Conservation (phyloP, 2,888 invertebrate genomes). For the Drosophila paranaensis region DNA sequence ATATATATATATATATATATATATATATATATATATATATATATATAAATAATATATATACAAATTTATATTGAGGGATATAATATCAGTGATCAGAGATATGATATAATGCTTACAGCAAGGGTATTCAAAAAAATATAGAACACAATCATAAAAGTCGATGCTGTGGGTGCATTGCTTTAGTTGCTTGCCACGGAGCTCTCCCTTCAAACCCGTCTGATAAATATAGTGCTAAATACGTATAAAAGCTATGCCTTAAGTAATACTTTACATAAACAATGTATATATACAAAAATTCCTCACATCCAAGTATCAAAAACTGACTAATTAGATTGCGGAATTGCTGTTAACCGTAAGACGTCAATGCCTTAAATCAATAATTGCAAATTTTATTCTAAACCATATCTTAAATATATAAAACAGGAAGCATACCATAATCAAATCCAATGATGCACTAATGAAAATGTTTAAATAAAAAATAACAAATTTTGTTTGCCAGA, state of each 20-base stretch:
- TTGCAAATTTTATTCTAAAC: conserved; percentile 19
- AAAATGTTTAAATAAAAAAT: conserved; percentile 33
- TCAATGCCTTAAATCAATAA: conserved; percentile 37
- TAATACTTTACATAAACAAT: conserved; percentile 17
- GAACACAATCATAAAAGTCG: neutral
- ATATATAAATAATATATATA: no score
- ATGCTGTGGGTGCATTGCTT: conserved; percentile 44
- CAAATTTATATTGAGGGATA: neutral
- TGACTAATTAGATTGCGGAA: conserved; percentile 63
- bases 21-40: no score
- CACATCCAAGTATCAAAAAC: conserved; percentile 83
- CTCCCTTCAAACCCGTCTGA: neutral
- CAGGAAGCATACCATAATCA: conserved; percentile 59
- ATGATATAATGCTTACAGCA: conserved; percentile 20
- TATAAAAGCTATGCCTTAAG: conserved; percentile 39
- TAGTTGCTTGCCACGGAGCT: conserved; percentile 19
- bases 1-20: no score
- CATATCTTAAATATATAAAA: conserved; percentile 51
- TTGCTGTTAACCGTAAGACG: conserved; percentile 34
- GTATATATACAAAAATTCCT: conserved; percentile 63
- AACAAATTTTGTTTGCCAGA: conserved; percentile 41
- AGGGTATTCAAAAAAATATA: conserved; percentile 18
- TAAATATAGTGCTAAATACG: conserved; percentile 19
- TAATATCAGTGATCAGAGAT: neutral
- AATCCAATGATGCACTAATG: conserved; percentile 23